These are phyloP conservation scores for Pangasius krempfi DNA, from an alignment of 2,797 vertebrate species.

Conservation along the genomic window DNA sequence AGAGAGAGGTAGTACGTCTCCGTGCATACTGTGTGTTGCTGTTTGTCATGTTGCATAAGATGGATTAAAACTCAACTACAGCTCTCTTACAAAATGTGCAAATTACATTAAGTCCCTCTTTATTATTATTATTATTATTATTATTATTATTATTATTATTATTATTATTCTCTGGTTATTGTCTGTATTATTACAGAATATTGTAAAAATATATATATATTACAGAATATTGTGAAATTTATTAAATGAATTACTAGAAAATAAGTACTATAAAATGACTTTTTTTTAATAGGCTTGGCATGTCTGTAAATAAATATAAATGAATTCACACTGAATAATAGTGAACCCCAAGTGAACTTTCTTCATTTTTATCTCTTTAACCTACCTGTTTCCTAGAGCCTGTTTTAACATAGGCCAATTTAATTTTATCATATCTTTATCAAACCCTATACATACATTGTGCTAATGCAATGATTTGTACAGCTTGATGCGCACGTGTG, in stretches of 20 bases:
- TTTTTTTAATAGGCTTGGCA: not conserved
- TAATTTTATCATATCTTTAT: too few species aligned
- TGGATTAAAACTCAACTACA: not conserved
- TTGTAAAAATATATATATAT: too few species aligned
- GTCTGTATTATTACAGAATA: not conserved
- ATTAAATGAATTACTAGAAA: not conserved
- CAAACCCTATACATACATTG: not conserved
- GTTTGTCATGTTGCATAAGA: not conserved
- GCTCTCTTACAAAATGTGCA: not conserved
- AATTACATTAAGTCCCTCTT: not conserved
- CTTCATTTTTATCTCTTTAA: not conserved
- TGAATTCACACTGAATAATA: not conserved
- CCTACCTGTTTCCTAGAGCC: not conserved
- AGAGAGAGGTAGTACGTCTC: not conserved
- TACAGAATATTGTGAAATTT: too few species aligned
- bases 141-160: not conserved
- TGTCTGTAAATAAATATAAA: not conserved
- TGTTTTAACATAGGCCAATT: not conserved
- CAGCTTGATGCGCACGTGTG: not conserved
- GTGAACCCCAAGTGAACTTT: not conserved
- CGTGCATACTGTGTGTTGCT: not conserved
- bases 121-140: not conserved
- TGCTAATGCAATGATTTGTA: not conserved
- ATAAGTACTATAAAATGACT: not conserved
- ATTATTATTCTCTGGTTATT: not conserved